Conservation (phyloP, 2,113 vertebrate species). For the Cyrtonyx montezumae region DNA sequence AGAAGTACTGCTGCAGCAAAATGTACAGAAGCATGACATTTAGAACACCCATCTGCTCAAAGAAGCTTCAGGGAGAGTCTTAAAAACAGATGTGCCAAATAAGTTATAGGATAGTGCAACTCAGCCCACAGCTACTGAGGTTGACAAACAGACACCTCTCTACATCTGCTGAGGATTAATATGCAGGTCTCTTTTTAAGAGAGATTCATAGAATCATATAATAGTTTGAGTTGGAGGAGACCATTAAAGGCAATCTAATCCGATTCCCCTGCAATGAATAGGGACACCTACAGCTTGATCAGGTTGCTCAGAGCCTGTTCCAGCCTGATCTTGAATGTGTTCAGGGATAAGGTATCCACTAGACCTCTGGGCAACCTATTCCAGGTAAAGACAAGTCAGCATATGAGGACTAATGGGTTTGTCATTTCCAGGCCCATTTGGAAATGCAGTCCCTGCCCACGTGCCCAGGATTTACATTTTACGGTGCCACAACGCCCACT, state of each 20-base stretch:
- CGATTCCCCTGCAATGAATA: too few relatives aligned
- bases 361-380: too few relatives aligned
- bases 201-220: too few relatives aligned
- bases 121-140: background rate
- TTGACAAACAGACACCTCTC: rapidly evolving
- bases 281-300: too few relatives aligned
- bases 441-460: background rate
- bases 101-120: background rate
- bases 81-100: background rate
- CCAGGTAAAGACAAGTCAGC: background rate
- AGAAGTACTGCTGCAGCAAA: background rate
- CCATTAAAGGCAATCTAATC: too few relatives aligned
- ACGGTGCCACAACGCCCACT: background rate
- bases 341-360: too few relatives aligned
- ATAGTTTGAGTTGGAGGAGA: too few relatives aligned
- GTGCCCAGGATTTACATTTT: rapidly evolving
- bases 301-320: too few relatives aligned
- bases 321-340: too few relatives aligned
- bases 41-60: background rate
- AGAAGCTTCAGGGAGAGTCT: rapidly evolving
- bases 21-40: background rate
- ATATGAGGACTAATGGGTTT: background rate
- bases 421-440: background rate
- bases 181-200: background rate
- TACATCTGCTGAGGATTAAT: background rate